Evolutionary conservation across 2,113 vertebrate genomes (phyloP).

Genomic region (Python bivittatus): DNA sequence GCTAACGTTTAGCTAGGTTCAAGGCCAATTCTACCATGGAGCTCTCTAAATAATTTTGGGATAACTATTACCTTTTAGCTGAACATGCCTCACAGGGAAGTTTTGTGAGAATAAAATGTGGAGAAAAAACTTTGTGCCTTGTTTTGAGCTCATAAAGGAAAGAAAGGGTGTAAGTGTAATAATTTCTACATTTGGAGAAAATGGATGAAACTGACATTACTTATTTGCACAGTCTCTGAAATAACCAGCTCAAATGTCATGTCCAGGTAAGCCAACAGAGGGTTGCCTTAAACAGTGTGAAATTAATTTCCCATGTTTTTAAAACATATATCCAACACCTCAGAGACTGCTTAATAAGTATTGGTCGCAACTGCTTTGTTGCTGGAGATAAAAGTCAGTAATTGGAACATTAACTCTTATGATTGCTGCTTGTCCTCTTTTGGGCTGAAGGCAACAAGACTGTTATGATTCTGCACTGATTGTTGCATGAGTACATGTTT

Average conservation of each 20-base stretch:
- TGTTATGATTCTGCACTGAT: not conserved
- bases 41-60: not conserved
- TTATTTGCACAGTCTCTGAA: not conserved
- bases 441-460: not conserved
- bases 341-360: not conserved
- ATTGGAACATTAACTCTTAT: not conserved
- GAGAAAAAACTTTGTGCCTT: not conserved
- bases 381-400: not conserved
- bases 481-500: not conserved
- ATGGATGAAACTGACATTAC: not conserved
- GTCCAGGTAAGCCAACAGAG: not conserved
- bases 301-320: not conserved
- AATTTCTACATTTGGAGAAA: not conserved
- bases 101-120: not conserved
- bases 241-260: not conserved
- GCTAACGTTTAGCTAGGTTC: not conserved
- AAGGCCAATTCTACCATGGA: not conserved
- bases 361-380: not conserved
- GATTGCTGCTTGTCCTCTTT: not conserved
- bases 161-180: not conserved
- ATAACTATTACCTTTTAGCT: not conserved
- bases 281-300: not conserved
- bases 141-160: not conserved
- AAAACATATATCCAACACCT: not conserved
- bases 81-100: not conserved